Evolutionary conservation across 1,140 invertebrate genomes (phyloP), one percentile per base, ranked within the genome.

Genomic region (Musca vetustissima): DNA sequence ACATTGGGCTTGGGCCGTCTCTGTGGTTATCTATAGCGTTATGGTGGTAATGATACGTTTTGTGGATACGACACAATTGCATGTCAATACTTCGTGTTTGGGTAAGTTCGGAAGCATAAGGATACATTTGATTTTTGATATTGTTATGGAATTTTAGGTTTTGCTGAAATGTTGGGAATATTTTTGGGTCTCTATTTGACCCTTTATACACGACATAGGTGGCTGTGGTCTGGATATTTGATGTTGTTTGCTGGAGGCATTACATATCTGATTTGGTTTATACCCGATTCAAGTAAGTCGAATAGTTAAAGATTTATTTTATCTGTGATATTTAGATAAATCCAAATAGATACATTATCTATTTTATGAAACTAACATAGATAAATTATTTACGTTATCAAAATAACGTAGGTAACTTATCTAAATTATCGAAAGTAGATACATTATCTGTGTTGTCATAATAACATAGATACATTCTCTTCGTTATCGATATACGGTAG

Each of bases 21-120:
- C 77, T 17, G 71, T 78, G 52, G 74, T 83, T 0, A 61, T 81
- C 4, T 83, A 83, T 17, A 83, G 83, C 61, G 81, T 83, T 2
- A 80, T 78, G 14, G 68, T 84, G 48, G 70, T 84, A 1, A 83
- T 83, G 75, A 83, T 84, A 22, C 74, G 83, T 47, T 76, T 76
- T 14, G 70, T 83, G 68, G 83, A 83, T 0, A 68, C 75, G 22
- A 69, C 75, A 9, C 77, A 83, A 66, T 73, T 84, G 6, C 80
- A 80, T 47, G 72, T 78, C 7, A 84, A 81, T 65, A 83, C 83
- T 0, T 80, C 78, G 0, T 77, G 80, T 25, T n/a, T 83, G 69
- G 83, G 76, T 72, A 64, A 48, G 64, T 11, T 28, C 11, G 36
- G n/a, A n/a, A n/a, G n/a, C n/a, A n/a, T n/a, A 43, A 43, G 6